These are phyloP conservation scores for Sanderia malayensis DNA, from an alignment of 30 jellyfish, hydroid and myxozoan species.

Conservation along the genomic window DNA sequence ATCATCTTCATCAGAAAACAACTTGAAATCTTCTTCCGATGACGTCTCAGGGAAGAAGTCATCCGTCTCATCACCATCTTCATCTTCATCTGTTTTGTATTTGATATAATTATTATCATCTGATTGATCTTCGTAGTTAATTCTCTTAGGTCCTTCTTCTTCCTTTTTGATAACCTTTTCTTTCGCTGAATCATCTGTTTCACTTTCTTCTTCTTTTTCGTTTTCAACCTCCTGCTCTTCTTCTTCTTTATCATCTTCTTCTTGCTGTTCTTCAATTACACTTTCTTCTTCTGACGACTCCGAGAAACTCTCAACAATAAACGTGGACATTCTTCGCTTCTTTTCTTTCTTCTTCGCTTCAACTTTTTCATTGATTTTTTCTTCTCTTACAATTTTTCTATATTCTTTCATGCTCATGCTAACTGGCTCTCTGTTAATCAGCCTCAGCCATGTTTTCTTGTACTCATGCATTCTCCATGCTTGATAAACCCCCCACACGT, in stretches of 20 bases:
- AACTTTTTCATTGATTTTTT: slow-evolving; percentile 32
- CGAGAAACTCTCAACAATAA: background rate
- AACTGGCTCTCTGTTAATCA: slow-evolving; percentile 39
- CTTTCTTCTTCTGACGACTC: slow-evolving; percentile 31
- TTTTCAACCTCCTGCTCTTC: slow-evolving; percentile 4
- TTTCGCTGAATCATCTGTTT: slow-evolving; percentile 3
- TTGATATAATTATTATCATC: slow-evolving; percentile 39
- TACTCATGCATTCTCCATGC: slow-evolving; percentile 59
- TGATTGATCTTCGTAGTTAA: slow-evolving; percentile 34
- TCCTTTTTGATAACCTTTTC: background rate
- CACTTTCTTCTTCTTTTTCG: slow-evolving; percentile 7
- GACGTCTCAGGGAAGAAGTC: slow-evolving; percentile 54
- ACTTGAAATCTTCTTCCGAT: slow-evolving; percentile 31
- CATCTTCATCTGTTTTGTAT: slow-evolving; percentile 64
- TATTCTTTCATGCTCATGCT: slow-evolving; percentile 37
- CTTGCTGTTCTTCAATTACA: slow-evolving; percentile 19
- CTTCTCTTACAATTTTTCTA: slow-evolving; percentile 41
- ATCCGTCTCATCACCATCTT: slow-evolving; percentile 32
- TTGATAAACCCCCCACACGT: slow-evolving; percentile 66
- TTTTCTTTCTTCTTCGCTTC: slow-evolving; percentile 27
- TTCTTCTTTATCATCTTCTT: slow-evolving; percentile 7
- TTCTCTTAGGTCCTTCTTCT: slow-evolving; percentile 50
- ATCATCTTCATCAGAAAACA: slow-evolving; percentile 53
- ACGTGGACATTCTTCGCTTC: slow-evolving; percentile 41
- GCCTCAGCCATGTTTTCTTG: slow-evolving; percentile 46